These are phyloP conservation scores for Proterorhinus semilunaris DNA, from an alignment of 2,113 vertebrate species.

Conservation along the genomic window DNA sequence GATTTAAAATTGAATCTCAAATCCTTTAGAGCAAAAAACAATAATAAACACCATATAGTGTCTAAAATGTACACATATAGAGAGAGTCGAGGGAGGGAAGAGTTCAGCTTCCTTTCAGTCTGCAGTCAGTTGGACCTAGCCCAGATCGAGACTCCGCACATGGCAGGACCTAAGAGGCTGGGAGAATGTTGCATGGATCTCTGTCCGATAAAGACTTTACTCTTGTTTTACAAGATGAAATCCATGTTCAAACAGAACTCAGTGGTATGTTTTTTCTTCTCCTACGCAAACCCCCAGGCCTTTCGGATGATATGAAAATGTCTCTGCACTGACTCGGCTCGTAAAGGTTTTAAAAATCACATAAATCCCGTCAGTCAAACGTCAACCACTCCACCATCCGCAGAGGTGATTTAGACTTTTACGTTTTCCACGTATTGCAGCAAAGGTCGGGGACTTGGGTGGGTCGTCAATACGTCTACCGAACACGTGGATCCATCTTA, in stretches of 20 bases:
- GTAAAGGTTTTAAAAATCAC: conserved; percentile 54
- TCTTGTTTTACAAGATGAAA: neutral
- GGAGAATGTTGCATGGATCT: neutral
- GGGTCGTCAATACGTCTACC: neutral
- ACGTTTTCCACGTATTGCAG: conserved; percentile 2
- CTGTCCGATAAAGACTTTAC: neutral
- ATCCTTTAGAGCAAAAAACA: too few relatives aligned
- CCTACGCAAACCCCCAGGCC: neutral
- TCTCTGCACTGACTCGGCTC: conserved; percentile 38
- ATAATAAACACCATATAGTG: too few relatives aligned
- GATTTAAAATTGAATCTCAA: too few relatives aligned
- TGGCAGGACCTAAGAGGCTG: too few relatives aligned
- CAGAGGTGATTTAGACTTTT: conserved; percentile 9
- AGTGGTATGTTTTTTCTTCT: neutral
- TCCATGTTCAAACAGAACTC: conserved; percentile 9
- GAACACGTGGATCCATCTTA: neutral
- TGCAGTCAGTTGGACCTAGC: too few relatives aligned
- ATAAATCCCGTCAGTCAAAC: conserved; percentile 53
- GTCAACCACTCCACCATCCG: neutral
- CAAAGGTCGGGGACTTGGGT: neutral
- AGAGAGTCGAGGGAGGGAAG: too few relatives aligned
- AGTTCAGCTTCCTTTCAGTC: too few relatives aligned
- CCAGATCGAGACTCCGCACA: too few relatives aligned
- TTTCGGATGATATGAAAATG: conserved; percentile 35
- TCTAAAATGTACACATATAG: too few relatives aligned